Percentiles rank a stretch among this genome's conserved stretches.
Evolutionary conservation across 2,888 invertebrate genomes (phyloP).

Genomic region (Lasioglossum calceatum): DNA sequence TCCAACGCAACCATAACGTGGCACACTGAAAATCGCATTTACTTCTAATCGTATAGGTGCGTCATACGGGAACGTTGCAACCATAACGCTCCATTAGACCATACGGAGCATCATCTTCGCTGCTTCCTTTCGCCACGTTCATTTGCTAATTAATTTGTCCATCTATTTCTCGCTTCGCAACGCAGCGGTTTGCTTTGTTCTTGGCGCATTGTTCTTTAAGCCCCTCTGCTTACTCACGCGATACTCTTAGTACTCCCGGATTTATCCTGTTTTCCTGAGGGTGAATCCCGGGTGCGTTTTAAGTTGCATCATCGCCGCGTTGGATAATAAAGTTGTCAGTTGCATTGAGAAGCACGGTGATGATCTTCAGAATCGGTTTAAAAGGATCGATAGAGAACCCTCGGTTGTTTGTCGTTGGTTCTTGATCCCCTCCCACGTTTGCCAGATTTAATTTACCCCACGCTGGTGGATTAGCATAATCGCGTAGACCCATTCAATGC

Average conservation of each 20-base stretch:
- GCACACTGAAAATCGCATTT: background rate
- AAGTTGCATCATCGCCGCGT: background rate
- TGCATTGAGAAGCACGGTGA: background rate
- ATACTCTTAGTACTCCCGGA: background rate
- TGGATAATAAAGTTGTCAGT: background rate
- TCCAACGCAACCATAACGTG: too few species aligned
- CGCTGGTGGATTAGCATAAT: background rate
- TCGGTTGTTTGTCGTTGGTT: background rate
- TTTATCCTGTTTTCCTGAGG: background rate
- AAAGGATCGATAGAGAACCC: background rate
- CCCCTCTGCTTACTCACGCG: background rate
- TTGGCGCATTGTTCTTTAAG: background rate
- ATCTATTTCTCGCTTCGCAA: background rate
- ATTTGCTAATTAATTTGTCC: constrained; percentile 4
- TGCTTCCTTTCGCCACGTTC: background rate
- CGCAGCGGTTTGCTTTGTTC: background rate
- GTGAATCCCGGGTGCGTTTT: background rate
- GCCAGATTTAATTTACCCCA: background rate
- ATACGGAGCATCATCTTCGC: background rate
- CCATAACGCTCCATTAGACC: background rate
- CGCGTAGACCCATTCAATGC: background rate
- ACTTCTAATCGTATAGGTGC: background rate
- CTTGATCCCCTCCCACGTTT: background rate
- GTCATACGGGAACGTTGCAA: background rate
- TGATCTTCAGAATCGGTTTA: background rate